Percentiles rank a stretch among this genome's conserved stretches.
Conservation (phyloP, 2,113 vertebrate species). For the Entomyzon cyanotis region DNA sequence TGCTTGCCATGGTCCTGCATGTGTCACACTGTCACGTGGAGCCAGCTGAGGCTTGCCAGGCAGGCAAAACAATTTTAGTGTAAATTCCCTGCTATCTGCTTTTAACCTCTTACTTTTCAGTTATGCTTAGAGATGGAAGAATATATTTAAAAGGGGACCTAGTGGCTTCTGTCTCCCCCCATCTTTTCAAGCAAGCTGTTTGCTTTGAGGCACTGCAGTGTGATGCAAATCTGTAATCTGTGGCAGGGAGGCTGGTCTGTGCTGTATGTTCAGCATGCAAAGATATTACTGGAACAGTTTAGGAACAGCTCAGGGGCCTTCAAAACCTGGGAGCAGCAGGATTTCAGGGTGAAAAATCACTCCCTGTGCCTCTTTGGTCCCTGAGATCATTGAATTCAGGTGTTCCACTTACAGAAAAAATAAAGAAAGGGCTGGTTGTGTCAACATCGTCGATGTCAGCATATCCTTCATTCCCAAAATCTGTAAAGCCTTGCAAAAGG, state of each 20-base stretch:
- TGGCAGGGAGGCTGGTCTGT: background rate
- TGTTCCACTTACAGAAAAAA: background rate
- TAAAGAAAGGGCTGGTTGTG: background rate
- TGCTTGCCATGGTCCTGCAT: background rate
- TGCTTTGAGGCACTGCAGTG: background rate
- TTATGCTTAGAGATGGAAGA: background rate
- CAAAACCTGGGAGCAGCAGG: background rate
- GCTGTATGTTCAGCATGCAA: background rate
- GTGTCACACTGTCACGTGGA: background rate
- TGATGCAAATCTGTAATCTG: background rate
- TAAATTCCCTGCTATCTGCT: background rate
- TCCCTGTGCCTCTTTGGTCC: background rate
- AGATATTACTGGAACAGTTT: background rate
- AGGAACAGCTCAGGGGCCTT: background rate
- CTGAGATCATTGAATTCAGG: background rate
- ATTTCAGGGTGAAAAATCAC: background rate
- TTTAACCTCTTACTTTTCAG: conserved; percentile 18
- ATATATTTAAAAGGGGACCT: background rate
- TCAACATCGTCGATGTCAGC: background rate
- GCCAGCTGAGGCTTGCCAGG: background rate
- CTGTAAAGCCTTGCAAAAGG: background rate
- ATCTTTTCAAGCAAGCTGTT: background rate
- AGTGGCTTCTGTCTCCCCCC: background rate
- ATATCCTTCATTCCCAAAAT: background rate
- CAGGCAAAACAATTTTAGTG: background rate